Evolutionary conservation across 2,113 vertebrate genomes (phyloP).

Genomic region (Edolisoma coerulescens): DNA sequence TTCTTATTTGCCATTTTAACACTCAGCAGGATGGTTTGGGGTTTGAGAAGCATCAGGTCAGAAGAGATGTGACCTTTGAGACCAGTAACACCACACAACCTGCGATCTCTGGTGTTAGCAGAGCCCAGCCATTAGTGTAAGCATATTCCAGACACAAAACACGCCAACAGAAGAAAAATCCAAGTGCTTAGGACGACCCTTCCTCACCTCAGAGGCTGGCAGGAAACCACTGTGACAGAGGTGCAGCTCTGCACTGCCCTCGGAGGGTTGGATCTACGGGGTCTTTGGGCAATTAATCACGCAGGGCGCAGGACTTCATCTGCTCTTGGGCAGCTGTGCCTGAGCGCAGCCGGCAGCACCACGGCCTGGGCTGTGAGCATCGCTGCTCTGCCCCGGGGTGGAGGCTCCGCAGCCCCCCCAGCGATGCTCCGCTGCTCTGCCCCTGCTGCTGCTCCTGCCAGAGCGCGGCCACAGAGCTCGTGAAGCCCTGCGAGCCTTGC

Average conservation of each 20-base stretch:
- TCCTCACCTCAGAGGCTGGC: accelerated
- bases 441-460: not conserved
- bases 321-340: not conserved
- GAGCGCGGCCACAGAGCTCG: not conserved
- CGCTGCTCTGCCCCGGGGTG: not conserved
- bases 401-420: not conserved
- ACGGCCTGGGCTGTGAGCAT: accelerated
- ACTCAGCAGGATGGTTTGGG: not conserved
- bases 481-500: accelerated
- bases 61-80: not conserved
- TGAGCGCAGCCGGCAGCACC: not conserved
- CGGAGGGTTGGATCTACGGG: not conserved
- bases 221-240: accelerated
- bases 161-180: not conserved
- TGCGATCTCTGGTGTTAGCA: not conserved
- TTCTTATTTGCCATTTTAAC: not conserved
- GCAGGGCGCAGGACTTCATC: not conserved
- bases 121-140: not conserved
- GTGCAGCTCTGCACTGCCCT: not conserved
- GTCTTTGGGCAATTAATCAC: not conserved
- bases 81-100: not conserved
- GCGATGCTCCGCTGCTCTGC: not conserved
- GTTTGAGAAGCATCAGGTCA: not conserved
- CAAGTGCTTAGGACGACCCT: accelerated
- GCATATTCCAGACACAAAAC: not conserved